phyloP scores from a whole-genome alignment of 2,113 vertebrate genomes.

The Dolichallabes microphthalmus region DNA sequence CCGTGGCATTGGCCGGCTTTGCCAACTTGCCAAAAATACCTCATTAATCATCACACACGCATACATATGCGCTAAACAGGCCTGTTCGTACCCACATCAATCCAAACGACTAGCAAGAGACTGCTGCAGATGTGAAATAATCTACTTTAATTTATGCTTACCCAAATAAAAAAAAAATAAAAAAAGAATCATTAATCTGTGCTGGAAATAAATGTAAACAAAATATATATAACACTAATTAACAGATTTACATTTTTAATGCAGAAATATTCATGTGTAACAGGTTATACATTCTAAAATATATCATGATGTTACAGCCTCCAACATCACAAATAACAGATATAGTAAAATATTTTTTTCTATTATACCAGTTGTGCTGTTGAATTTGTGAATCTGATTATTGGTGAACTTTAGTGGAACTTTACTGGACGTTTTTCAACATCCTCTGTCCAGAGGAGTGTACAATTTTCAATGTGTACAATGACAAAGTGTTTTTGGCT shows the following conservation, averaged over 20 bases:
- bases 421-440: neutral
- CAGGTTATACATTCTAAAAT: neutral
- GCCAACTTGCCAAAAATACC: constrained; percentile 79
- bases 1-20: constrained; percentile 68
- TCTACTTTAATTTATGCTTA: neutral
- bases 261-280: neutral
- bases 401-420: neutral
- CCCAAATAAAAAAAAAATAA: no score
- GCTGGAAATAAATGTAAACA: neutral
- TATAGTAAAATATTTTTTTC: neutral
- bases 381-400: neutral
- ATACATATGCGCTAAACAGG: constrained; percentile 41
- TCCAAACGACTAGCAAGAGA: constrained; percentile 39
- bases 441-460: neutral
- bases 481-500: neutral
- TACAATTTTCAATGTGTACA: neutral
- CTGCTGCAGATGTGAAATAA: constrained; percentile 14
- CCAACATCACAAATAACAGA: neutral
- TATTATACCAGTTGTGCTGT: neutral
- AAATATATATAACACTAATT: neutral
- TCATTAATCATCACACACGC: constrained; percentile 62
- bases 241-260: neutral
- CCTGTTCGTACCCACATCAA: constrained; percentile 31
- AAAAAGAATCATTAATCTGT: neutral
- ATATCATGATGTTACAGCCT: neutral